Percentiles rank a stretch among this genome's conserved stretches.
phyloP scores from a whole-genome alignment of 2,113 vertebrate species.

The Elephas maximus region DNA sequence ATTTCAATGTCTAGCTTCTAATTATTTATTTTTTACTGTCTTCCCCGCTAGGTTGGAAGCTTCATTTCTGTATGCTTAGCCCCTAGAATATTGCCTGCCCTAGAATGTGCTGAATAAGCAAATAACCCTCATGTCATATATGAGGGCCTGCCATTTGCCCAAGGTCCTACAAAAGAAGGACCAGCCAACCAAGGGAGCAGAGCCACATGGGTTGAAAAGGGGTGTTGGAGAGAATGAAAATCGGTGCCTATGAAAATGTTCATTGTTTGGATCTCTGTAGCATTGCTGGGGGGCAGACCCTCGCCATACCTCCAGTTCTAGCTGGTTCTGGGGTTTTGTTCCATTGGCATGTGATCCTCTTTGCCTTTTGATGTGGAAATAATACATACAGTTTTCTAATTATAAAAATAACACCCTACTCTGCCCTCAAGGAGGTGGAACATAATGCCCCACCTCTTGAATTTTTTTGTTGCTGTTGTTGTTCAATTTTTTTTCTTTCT shows the following conservation, averaged over 20 bases:
- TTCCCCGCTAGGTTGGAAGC: background rate
- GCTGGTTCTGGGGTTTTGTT: background rate
- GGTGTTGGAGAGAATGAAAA: background rate
- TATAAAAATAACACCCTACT: background rate
- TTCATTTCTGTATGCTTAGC: background rate
- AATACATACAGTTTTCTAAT: background rate
- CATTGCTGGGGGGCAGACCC: background rate
- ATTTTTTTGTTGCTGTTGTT: no score
- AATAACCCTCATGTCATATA: background rate
- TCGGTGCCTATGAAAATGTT: background rate
- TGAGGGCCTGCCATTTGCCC: background rate
- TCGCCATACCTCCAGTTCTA: background rate
- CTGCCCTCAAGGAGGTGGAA: background rate
- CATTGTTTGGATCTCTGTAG: background rate
- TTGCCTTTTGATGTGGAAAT: background rate
- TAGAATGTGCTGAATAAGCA: background rate
- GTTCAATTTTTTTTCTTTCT: no score
- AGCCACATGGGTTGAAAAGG: background rate
- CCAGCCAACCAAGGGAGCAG: background rate
- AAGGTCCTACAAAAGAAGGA: background rate
- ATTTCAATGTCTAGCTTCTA: background rate
- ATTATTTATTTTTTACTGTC: background rate
- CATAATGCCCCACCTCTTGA: background rate
- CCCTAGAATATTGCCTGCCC: background rate
- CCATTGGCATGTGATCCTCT: background rate